phyloP scores from a whole-genome alignment of 1,140 invertebrate genomes.

The Arctopsyche grandis region DNA sequence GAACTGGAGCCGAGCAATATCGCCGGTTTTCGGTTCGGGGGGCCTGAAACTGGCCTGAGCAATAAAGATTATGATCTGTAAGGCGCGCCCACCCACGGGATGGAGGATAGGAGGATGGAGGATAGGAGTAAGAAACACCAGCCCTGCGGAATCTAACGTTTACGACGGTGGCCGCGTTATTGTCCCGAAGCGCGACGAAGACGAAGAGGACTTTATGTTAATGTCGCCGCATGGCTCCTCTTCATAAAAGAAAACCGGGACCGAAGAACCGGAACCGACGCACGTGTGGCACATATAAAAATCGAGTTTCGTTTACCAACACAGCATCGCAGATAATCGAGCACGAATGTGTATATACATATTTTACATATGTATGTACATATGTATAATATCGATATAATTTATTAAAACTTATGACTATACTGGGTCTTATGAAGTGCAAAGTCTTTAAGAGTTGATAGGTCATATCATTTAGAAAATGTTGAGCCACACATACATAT shows the following conservation, averaged over 20 bases:
- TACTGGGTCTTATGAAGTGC: too few species aligned
- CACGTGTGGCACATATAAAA: slow-evolving; percentile 16
- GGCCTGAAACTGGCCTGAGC: slow-evolving; percentile 6
- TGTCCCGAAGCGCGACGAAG: slow-evolving; percentile 32
- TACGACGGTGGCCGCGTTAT: slow-evolving; percentile 34
- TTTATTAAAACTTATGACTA: too few species aligned
- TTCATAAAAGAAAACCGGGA: slow-evolving; percentile 9
- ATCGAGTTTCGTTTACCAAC: neutral
- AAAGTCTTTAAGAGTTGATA: too few species aligned
- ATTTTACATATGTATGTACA: neutral
- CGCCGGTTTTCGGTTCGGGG: slow-evolving; percentile 24
- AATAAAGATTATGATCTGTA: slow-evolving; percentile 54
- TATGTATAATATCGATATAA: too few species aligned
- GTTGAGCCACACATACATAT: too few species aligned
- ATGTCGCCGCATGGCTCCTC: slow-evolving; percentile 41
- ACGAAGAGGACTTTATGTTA: slow-evolving; percentile 51
- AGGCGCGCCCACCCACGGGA: slow-evolving; percentile 27
- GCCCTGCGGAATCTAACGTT: slow-evolving; percentile 26
- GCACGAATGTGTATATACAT: neutral
- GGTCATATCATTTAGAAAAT: too few species aligned
- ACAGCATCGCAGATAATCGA: neutral
- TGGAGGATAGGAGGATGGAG: neutral
- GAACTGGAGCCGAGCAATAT: neutral
- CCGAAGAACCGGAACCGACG: slow-evolving; percentile 10
- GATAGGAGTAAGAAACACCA: neutral